Evolutionary conservation across 2,113 vertebrate genomes (phyloP).

Genomic region (Shinisaurus crocodilurus): DNA sequence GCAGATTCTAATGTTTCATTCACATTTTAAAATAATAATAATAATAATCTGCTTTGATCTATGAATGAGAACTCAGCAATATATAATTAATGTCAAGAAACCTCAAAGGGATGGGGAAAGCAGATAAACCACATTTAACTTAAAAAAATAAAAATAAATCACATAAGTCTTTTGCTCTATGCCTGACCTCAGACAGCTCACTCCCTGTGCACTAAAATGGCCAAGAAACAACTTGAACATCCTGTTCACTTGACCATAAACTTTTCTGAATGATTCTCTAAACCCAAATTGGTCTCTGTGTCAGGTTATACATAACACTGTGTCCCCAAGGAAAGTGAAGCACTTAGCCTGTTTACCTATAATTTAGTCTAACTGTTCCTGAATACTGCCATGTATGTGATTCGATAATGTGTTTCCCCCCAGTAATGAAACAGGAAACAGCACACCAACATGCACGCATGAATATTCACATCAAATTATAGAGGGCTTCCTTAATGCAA

Average conservation of each 20-base stretch:
- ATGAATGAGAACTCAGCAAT: conserved; percentile 21
- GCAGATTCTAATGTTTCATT: not conserved
- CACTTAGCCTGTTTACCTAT: conserved; percentile 47
- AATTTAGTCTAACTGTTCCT: conserved; percentile 4
- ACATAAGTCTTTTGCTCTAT: conserved; percentile 41
- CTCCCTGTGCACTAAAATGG: conserved; percentile 44
- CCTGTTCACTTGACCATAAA: not conserved
- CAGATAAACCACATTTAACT: conserved; percentile 42
- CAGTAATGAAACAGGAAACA: not conserved
- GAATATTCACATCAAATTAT: not conserved
- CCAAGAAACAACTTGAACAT: conserved; percentile 46
- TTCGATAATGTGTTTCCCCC: not conserved
- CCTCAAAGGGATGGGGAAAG: conserved; percentile 39
- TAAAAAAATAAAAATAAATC: conserved; percentile 32
- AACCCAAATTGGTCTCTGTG: conserved; percentile 33
- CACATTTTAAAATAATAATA: not conserved
- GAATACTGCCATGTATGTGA: not conserved
- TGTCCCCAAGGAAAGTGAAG: conserved; percentile 49
- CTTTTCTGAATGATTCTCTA: conserved; percentile 50
- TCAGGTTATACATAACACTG: conserved; percentile 41
- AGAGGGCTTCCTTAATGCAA: no score
- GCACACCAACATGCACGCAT: not conserved
- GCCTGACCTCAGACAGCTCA: conserved; percentile 33
- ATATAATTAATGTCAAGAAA: conserved; percentile 47
- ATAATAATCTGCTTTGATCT: no score